These are phyloP conservation scores for Erebia ligea DNA, from an alignment of 2,888 invertebrate genomes.

Conservation along the genomic window DNA sequence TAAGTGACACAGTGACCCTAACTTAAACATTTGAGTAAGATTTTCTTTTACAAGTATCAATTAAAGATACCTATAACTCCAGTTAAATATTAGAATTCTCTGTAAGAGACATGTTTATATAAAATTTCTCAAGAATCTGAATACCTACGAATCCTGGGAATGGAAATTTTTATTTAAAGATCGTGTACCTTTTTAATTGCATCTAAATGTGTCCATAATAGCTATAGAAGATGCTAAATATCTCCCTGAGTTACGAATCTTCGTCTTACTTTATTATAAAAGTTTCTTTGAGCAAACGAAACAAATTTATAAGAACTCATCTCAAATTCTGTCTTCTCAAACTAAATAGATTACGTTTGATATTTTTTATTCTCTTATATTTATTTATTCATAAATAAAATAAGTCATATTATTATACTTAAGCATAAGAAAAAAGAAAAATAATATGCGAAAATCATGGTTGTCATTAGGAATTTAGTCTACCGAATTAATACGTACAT, in stretches of 20 bases:
- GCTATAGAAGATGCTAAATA: conserved; percentile 30
- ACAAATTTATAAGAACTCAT: conserved; percentile 52
- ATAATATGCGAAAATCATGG: neutral
- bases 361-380: neutral
- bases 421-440: neutral
- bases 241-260: conserved; percentile 22
- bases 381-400: neutral
- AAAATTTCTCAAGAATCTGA: neutral
- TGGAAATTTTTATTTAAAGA: neutral
- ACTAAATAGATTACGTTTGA: conserved; percentile 37
- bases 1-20: too few relatives aligned
- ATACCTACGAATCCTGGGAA: neutral
- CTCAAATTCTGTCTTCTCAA: conserved; percentile 50
- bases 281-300: conserved; percentile 50
- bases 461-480: too few relatives aligned
- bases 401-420: neutral
- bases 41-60: too few relatives aligned
- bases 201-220: neutral
- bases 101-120: too few relatives aligned
- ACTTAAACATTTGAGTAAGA: too few relatives aligned
- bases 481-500: too few relatives aligned
- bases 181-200: neutral
- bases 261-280: conserved; percentile 54
- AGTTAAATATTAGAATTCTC: too few relatives aligned
- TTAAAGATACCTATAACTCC: too few relatives aligned